phyloP scores from a whole-genome alignment of 1,140 invertebrate genomes.

The Lepidurus apus region DNA sequence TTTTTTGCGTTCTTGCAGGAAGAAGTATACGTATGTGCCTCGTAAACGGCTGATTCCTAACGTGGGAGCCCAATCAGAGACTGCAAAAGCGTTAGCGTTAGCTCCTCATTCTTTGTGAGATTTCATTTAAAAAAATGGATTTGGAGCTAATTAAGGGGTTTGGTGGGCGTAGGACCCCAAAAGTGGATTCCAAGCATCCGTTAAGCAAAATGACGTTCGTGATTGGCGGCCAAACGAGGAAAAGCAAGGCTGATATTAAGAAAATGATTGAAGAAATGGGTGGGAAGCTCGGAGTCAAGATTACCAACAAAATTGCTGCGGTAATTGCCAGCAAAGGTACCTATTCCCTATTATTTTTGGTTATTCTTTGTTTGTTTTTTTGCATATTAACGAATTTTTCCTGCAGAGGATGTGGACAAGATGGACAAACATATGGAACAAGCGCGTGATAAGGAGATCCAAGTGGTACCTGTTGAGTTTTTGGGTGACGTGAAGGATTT shows the following conservation, averaged over 20 bases:
- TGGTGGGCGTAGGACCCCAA: not conserved
- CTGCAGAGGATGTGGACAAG: slow-evolving; percentile 60
- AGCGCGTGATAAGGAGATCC: slow-evolving; percentile 63
- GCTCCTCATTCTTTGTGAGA: slow-evolving; percentile 7
- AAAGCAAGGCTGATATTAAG: slow-evolving; percentile 59
- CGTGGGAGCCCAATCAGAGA: slow-evolving; percentile 41
- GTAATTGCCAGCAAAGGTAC: slow-evolving; percentile 64
- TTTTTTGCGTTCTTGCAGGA: slow-evolving; percentile 40
- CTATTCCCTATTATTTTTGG: slow-evolving; percentile 16
- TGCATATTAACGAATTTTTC: slow-evolving; percentile 27
- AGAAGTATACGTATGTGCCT: slow-evolving; percentile 62
- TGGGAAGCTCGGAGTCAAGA: slow-evolving; percentile 62
- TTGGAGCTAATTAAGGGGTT: not conserved
- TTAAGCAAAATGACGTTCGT: slow-evolving; percentile 75
- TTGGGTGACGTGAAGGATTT: slow-evolving; percentile 54
- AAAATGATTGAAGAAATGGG: slow-evolving; percentile 65
- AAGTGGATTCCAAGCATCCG: slow-evolving; percentile 45
- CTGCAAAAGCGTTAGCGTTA: not conserved
- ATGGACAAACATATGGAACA: slow-evolving; percentile 59
- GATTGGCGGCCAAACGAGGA: slow-evolving; percentile 56
- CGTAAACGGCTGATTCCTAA: slow-evolving; percentile 55
- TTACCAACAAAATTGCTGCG: slow-evolving; percentile 61
- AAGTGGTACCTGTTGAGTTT: slow-evolving; percentile 72
- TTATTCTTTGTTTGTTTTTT: slow-evolving; percentile 24
- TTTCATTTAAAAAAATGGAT: not conserved